phyloP scores from a whole-genome alignment of 2,113 vertebrate genomes.

The Labeo rohita region DNA sequence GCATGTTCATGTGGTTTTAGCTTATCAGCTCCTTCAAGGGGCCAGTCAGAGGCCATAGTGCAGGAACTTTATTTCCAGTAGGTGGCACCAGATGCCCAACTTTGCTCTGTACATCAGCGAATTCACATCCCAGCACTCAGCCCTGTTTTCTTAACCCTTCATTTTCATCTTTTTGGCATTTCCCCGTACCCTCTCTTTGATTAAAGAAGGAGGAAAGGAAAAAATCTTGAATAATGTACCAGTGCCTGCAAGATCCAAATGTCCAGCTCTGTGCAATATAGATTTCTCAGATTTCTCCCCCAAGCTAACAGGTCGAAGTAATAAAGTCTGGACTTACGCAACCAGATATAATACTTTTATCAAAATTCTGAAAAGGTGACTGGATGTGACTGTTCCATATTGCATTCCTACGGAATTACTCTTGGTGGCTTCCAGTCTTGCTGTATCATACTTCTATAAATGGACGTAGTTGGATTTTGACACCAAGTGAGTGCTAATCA shows the following conservation, averaged over 20 bases:
- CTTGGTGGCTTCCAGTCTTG: background rate
- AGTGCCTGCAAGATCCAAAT: constrained; percentile 50
- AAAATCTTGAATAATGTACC: constrained; percentile 60
- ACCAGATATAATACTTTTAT: constrained; percentile 28
- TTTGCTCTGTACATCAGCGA: constrained; percentile 6
- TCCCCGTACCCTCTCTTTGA: constrained; percentile 27
- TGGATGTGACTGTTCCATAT: constrained; percentile 16
- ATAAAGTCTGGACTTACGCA: constrained; percentile 45
- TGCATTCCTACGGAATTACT: constrained; percentile 16
- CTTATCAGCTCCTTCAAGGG: background rate
- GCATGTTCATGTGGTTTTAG: background rate
- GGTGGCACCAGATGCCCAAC: constrained; percentile 59
- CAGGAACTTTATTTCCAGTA: constrained; percentile 57
- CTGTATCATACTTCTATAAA: constrained; percentile 19
- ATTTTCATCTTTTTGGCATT: constrained; percentile 30
- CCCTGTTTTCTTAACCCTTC: background rate
- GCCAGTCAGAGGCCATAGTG: background rate
- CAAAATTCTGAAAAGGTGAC: constrained; percentile 13
- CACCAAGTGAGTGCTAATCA: background rate
- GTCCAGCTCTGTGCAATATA: constrained; percentile 46
- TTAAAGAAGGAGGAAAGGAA: constrained; percentile 40
- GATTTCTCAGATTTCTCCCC: constrained; percentile 49
- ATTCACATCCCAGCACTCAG: background rate
- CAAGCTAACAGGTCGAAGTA: constrained; percentile 32
- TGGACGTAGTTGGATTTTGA: background rate